Conservation (phyloP, 1,140 invertebrate species). For the Bombus polaris region DNA sequence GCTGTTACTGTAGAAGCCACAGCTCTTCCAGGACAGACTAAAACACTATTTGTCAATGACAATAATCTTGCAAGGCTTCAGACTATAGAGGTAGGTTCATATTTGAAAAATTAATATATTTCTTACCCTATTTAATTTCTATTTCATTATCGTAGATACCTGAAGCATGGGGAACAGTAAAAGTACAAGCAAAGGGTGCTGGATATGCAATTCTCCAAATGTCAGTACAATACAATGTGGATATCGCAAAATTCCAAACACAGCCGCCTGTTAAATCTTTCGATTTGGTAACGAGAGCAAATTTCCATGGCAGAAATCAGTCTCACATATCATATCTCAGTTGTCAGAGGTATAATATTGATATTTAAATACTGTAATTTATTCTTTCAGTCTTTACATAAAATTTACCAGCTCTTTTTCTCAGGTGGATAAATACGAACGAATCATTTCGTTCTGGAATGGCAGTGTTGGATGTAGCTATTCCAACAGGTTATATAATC, state of each 20-base stretch:
- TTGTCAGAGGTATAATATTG: conserved; percentile 88
- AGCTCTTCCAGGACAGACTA: conserved; percentile 87
- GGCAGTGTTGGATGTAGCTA: conserved; percentile 94
- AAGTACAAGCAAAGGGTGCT: conserved; percentile 94
- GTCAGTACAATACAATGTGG: conserved; percentile 97
- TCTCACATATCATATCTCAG: conserved; percentile 93
- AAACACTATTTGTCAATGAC: conserved; percentile 87
- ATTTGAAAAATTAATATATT: background rate
- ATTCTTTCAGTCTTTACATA: conserved; percentile 1
- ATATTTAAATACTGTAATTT: background rate
- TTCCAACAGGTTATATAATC: conserved; percentile 97
- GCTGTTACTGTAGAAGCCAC: conserved; percentile 93
- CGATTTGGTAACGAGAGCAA: conserved; percentile 87
- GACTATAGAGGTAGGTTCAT: conserved; percentile 86
- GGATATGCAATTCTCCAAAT: conserved; percentile 96
- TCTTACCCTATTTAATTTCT: conserved; percentile 12
- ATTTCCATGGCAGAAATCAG: conserved; percentile 95
- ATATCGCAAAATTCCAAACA: conserved; percentile 93
- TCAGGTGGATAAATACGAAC: conserved; percentile 89
- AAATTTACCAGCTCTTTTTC: conserved; percentile 56
- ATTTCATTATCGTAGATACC: conserved; percentile 86
- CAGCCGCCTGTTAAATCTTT: conserved; percentile 91
- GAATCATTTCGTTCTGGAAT: conserved; percentile 94
- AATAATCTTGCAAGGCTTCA: conserved; percentile 90
- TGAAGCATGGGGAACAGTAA: conserved; percentile 95